Percentiles rank a stretch among this genome's conserved stretches.
phyloP scores from a whole-genome alignment of 2,113 vertebrate genomes.

The Lagopus muta region DNA sequence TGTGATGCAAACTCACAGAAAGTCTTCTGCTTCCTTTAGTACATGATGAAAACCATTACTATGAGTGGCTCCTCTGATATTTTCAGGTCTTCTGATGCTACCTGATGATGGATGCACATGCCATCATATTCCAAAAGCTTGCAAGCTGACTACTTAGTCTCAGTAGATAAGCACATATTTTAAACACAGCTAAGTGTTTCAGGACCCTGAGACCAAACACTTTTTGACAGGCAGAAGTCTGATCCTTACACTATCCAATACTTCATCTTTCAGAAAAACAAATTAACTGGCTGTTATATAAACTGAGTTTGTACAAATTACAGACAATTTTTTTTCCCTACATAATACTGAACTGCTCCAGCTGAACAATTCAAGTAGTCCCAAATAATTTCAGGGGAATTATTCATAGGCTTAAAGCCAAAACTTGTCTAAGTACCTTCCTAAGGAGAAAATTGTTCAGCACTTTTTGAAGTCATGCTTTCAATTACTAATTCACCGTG shows the following conservation, averaged over 20 bases:
- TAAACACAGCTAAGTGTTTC: neutral
- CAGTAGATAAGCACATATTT: neutral
- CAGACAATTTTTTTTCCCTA: neutral
- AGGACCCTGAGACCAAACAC: neutral
- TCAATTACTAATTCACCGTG: constrained; percentile 6
- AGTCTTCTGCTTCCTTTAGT: neutral
- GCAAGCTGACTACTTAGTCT: neutral
- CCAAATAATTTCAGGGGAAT: neutral
- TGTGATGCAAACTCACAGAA: neutral
- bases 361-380: neutral
- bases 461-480: constrained; percentile 8
- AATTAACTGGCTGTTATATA: neutral
- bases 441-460: neutral
- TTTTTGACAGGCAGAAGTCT: neutral
- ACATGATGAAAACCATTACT: neutral
- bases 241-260: neutral
- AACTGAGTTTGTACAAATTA: neutral
- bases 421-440: neutral
- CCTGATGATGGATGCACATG: neutral
- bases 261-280: neutral
- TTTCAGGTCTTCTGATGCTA: neutral
- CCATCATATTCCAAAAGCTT: neutral
- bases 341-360: neutral
- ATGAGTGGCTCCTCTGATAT: neutral
- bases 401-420: neutral